Evolutionary conservation across 2,113 vertebrate genomes (phyloP), one percentile per base, ranked within the genome.

Genomic region (Brachionichthys hirsutus): DNA sequence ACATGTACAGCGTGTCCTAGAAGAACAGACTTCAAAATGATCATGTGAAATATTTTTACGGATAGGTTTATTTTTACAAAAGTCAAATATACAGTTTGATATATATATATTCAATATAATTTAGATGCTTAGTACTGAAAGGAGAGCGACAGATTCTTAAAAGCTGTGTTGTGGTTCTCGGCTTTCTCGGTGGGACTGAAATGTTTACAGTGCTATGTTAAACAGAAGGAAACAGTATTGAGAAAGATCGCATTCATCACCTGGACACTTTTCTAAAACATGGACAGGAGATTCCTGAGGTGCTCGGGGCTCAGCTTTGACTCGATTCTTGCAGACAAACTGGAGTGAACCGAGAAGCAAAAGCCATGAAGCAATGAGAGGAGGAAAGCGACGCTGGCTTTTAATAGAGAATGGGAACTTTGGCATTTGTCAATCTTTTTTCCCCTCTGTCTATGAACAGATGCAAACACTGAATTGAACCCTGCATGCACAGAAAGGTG

Each of bases 171-270:
- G 59, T 69, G 5, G 50, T 73, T 58, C 60, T 67, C 52, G 62
- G 66, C 67, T 67, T 49, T 55, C 4, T 20, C 43, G 18, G 22
- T 60, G 59, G 55, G 67, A 71, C 63, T 84, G 78, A 70, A 84
- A 84, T 82, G 82, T 84, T 88, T 90, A 90, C 88, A 88, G 88
- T 88, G 85, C 77, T 69, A 73, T 80, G 66, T 79, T 65, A 72
- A 50, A 84, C n/a, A 80, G 67, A 67, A 80, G 84, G 75, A 86
- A n/a, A 88, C 88, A 89, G 88, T 89, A 89, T 88, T 72, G 67
- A 81, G 80, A 78, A 38, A 38, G 12, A 64, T 82, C 76, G 77
- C 70, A 87, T 78, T 85, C 70, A 82, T 66, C 78, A 69, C 62
- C 73, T 75, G 68, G 80, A 83, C 72, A 62, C 74, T 69, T 76